Evolutionary conservation across 2,888 invertebrate genomes (phyloP).

Genomic region (Rhabditoides inermis): DNA sequence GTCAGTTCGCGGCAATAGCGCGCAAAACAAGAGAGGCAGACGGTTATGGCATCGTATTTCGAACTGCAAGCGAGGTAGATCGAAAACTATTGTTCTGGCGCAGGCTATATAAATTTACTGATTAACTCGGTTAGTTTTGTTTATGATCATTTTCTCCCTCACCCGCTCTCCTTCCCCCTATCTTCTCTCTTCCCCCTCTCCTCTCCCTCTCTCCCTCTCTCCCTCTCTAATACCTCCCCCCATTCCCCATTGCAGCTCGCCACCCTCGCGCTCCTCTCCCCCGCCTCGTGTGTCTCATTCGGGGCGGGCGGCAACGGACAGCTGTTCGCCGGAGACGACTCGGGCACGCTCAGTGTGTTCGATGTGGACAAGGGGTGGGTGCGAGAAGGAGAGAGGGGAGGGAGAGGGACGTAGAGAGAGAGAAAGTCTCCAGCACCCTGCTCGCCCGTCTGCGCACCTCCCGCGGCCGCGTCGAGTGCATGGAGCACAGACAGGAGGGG

Average conservation of each 20-base stretch:
- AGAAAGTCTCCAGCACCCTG: constrained; percentile 11
- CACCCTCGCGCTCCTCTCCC: neutral
- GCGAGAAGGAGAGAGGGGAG: too few relatives aligned
- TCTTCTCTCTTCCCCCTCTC: neutral
- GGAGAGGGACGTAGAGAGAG: constrained; percentile 1
- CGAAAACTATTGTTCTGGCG: too few relatives aligned
- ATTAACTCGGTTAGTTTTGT: too few relatives aligned
- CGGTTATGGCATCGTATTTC: too few relatives aligned
- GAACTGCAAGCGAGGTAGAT: too few relatives aligned
- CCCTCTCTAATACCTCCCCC: too few relatives aligned
- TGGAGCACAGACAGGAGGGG: constrained; percentile 58
- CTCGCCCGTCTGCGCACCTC: constrained; percentile 10
- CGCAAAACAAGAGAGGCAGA: too few relatives aligned
- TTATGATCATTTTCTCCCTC: too few relatives aligned
- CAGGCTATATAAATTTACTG: too few relatives aligned
- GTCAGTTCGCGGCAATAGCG: too few relatives aligned
- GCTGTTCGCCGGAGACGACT: constrained; percentile 13
- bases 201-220: neutral
- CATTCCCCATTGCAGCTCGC: too few relatives aligned
- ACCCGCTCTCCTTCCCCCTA: too few relatives aligned
- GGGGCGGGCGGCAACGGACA: neutral
- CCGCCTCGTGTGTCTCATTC: neutral
- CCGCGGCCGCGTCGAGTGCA: constrained; percentile 56
- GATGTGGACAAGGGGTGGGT: constrained; percentile 12
- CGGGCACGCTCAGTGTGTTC: constrained; percentile 10